Base-by-base conservation (phyloP, 2,888 invertebrate genomes). In the Malachius bipustulatus region DNA sequence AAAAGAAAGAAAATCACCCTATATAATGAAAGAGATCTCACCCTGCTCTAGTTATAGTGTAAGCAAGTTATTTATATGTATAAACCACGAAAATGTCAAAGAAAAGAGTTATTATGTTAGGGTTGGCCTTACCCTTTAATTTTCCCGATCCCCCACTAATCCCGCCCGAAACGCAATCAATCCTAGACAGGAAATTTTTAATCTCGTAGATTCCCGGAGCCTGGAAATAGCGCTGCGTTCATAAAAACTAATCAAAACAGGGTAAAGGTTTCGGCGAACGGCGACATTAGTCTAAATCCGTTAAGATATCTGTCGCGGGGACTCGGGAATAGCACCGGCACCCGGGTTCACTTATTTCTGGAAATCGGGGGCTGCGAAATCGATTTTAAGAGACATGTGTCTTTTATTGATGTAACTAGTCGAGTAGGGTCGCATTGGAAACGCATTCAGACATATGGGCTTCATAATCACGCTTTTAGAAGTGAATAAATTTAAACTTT, bases 241-340 rank as follows among this genome's bases (percentile, higher is more conserved):
- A 28, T 28, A 28, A 28, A 28, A 28, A 28, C 28, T n/a, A 35
- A 34, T 49, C 47, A 47, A 47, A 49, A 47, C 47, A 46, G 32
- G 37, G 40, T 37, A 24, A 34, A 43, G 44, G 43, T 49, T 45
- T 43, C 31, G 34, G 45, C 41, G 38, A 43, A 40, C 43, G 43
- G 41, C 36, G 43, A 45, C 45, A 43, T 43, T 40, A 41, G 41
- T 39, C 34, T 35, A 36, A 36, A 39, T 41, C 38, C 47, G 44
- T 42, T 32, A 38, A 43, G 46, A 44, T 47, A 54, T 54, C 47
- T 47, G 52, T 54, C 51, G 49, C 51, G 45, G 47, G 50, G 48
- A 45, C 45, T 48, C 45, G 40, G 44, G 47, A 47, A 47, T 48
- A 48, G 39, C 39, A 37, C 42, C 40, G 47, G 44, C 40, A 43